phyloP scores from a whole-genome alignment of 2,113 vertebrate genomes.

The Lonchura striata region DNA sequence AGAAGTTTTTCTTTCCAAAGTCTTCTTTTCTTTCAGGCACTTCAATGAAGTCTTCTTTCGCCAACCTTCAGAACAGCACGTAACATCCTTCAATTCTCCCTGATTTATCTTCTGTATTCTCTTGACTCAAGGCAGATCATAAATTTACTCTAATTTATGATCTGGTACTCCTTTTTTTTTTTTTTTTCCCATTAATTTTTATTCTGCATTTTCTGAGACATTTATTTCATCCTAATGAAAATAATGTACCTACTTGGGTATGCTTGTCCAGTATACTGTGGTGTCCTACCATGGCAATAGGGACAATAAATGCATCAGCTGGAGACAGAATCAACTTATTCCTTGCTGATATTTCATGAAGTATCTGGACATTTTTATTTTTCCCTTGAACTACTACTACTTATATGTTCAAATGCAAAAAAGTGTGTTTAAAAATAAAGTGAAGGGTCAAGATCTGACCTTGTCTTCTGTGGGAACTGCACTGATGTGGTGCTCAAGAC shows the following conservation, averaged over 20 bases:
- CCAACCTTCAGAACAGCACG: not conserved
- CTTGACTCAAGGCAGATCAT: not conserved
- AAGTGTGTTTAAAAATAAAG: slow-evolving; percentile 51
- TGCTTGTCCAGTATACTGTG: not conserved
- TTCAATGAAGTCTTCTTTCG: not conserved
- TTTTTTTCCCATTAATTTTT: not conserved
- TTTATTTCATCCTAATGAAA: not conserved
- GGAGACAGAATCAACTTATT: not conserved
- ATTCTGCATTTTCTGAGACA: not conserved
- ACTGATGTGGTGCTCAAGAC: not conserved
- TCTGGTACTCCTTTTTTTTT: not conserved
- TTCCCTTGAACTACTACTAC: not conserved
- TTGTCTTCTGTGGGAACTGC: slow-evolving; percentile 56
- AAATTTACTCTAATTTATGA: slow-evolving; percentile 1
- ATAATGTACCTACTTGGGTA: not conserved
- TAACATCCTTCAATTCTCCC: not conserved
- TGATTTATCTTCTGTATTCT: not conserved
- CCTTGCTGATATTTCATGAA: not conserved
- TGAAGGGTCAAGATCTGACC: slow-evolving; percentile 46
- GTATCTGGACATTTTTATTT: not conserved
- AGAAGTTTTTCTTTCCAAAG: not conserved
- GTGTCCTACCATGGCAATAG: not conserved
- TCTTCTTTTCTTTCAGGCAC: not conserved
- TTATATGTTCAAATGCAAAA: slow-evolving; percentile 17
- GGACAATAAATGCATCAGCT: not conserved